phyloP scores from a whole-genome alignment of 2,113 vertebrate species.

The Cariama cristata region DNA sequence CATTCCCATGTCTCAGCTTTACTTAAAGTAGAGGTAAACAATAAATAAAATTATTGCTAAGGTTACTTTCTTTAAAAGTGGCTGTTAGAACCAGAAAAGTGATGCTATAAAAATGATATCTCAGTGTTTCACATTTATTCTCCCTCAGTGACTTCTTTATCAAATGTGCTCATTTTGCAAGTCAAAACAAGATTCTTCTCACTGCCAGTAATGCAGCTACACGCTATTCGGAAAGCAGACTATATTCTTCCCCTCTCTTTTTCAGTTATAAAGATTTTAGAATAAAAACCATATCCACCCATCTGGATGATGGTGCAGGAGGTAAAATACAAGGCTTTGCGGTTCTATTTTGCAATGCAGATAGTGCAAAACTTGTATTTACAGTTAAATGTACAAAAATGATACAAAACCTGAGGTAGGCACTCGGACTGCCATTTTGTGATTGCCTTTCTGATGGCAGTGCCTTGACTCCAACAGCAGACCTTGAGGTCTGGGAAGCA shows the following conservation, averaged over 20 bases:
- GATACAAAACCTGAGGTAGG: neutral
- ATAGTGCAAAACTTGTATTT: neutral
- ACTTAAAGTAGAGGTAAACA: neutral
- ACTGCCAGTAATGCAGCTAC: neutral
- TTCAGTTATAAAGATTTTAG: neutral
- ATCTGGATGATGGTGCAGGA: neutral
- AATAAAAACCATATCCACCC: neutral
- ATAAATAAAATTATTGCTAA: slow-evolving; percentile 34
- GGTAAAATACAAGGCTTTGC: neutral
- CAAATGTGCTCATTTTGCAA: slow-evolving; percentile 43
- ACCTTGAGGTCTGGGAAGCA: neutral
- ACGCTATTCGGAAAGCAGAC: slow-evolving; percentile 17
- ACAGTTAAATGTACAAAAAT: neutral
- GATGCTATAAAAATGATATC: slow-evolving; percentile 33
- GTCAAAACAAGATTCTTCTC: slow-evolving; percentile 44
- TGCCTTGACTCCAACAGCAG: neutral
- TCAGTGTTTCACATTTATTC: slow-evolving; percentile 41
- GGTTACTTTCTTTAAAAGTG: neutral
- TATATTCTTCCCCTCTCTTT: neutral
- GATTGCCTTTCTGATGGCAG: neutral
- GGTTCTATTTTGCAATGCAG: neutral
- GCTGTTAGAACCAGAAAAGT: slow-evolving; percentile 21
- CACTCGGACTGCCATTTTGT: neutral
- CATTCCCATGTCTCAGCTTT: slow-evolving; percentile 9
- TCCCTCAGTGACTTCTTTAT: slow-evolving; percentile 38